Conservation (phyloP, 1,140 invertebrate genomes). For the Notospermus geniculatus region DNA sequence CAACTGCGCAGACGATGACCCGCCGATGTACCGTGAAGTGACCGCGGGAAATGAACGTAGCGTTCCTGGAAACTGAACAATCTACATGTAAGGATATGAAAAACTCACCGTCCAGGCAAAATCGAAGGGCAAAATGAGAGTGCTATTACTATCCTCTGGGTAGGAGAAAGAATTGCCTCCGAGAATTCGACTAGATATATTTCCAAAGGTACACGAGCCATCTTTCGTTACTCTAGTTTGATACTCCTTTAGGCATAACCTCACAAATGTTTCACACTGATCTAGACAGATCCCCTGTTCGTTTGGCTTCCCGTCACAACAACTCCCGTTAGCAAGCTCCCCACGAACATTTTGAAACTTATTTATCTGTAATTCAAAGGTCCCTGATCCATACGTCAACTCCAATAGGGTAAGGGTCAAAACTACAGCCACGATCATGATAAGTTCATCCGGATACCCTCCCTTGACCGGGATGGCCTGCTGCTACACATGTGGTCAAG, state of each 20-base stretch:
- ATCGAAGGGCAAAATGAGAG: constrained; percentile 83
- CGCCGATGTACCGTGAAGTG: too few relatives aligned
- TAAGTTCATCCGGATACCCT: too few relatives aligned
- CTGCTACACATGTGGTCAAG: too few relatives aligned
- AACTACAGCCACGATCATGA: too few relatives aligned
- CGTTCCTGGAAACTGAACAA: too few relatives aligned
- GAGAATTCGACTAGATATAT: constrained; percentile 79
- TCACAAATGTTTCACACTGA: constrained; percentile 82
- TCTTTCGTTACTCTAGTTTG: constrained; percentile 86
- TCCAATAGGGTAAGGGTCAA: not conserved
- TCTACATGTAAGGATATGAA: constrained; percentile 3
- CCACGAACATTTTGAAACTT: constrained; percentile 83
- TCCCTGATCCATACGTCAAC: constrained; percentile 68
- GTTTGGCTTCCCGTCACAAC: constrained; percentile 67
- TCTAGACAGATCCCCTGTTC: constrained; percentile 64
- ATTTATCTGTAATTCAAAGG: constrained; percentile 87
- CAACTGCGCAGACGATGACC: too few relatives aligned
- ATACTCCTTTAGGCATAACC: constrained; percentile 92
- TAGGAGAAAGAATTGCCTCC: constrained; percentile 77
- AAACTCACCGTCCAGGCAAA: constrained; percentile 67
- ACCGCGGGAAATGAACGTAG: too few relatives aligned
- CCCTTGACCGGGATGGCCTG: too few relatives aligned
- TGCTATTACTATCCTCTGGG: constrained; percentile 57
- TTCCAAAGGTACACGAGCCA: constrained; percentile 87
- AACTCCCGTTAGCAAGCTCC: constrained; percentile 74